These are phyloP conservation scores for Hyposoter dolosus DNA, from an alignment of 2,888 invertebrate genomes.

Conservation along the genomic window DNA sequence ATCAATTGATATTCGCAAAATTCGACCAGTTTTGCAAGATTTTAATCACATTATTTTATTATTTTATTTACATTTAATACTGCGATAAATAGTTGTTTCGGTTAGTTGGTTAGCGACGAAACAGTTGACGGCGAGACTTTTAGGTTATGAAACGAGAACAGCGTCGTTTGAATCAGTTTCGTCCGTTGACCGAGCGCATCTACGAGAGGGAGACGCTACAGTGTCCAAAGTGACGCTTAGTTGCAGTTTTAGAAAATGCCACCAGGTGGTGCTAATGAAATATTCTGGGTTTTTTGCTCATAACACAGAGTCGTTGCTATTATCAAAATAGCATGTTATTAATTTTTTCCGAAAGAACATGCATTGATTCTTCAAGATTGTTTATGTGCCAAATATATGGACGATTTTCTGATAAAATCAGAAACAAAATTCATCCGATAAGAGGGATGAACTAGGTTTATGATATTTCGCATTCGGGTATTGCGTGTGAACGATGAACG, in stretches of 20 bases:
- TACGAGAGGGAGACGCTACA: too few relatives aligned
- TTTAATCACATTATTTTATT: constrained; percentile 11
- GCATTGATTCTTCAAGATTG: neutral
- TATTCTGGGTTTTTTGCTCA: neutral
- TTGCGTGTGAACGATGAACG: neutral
- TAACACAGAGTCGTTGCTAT: neutral
- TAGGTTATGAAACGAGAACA: constrained; percentile 63
- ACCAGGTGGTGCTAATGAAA: neutral
- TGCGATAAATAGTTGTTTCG: constrained; percentile 21
- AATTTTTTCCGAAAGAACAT: neutral
- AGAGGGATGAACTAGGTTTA: neutral
- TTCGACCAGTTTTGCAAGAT: neutral
- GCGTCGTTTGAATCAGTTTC: constrained; percentile 65
- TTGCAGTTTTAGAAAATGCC: neutral
- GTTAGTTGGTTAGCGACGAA: constrained; percentile 34
- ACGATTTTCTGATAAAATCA: neutral
- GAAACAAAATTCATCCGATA: neutral
- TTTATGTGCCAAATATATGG: neutral
- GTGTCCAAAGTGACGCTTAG: neutral
- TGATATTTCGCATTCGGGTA: constrained; percentile 33
- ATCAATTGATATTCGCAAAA: neutral
- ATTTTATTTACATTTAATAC: constrained; percentile 44
- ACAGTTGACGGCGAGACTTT: constrained; percentile 30
- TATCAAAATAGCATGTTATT: neutral
- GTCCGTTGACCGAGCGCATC: constrained; percentile 3